These are phyloP conservation scores for Poecile atricapillus DNA, from an alignment of 2,113 vertebrate genomes.

Conservation along the genomic window DNA sequence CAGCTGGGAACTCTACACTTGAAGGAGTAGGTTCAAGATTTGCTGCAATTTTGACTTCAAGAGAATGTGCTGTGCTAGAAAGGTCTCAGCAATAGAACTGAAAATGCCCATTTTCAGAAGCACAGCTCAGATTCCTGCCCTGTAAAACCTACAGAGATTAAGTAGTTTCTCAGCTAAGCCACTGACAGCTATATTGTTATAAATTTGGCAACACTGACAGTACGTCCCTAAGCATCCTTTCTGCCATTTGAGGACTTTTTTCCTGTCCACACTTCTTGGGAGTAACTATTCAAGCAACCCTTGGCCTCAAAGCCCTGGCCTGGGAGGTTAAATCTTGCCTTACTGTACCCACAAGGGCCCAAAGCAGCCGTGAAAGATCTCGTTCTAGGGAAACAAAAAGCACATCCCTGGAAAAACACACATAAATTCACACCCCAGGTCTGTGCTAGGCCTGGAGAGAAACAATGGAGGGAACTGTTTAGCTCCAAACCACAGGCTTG, in stretches of 20 bases:
- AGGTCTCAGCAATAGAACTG: neutral
- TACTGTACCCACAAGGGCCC: neutral
- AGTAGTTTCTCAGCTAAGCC: neutral
- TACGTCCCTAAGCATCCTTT: neutral
- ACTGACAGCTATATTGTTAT: neutral
- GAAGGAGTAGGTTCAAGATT: neutral
- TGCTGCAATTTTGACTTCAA: neutral
- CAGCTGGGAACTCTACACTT: neutral
- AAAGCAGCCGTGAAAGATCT: neutral
- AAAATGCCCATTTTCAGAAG: neutral
- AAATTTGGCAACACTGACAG: neutral
- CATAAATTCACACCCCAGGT: neutral
- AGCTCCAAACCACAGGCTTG: neutral
- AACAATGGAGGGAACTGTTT: neutral
- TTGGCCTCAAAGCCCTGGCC: neutral
- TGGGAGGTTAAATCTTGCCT: neutral
- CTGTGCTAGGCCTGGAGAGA: neutral
- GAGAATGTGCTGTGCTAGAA: neutral
- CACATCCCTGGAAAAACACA: neutral
- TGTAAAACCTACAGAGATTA: neutral
- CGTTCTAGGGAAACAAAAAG: neutral
- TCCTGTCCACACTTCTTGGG: neutral
- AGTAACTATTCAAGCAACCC: neutral
- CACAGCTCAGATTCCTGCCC: neutral
- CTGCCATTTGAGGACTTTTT: neutral